Evolutionary conservation across 2,888 invertebrate species (phyloP), one percentile per base, ranked within the genome.

Genomic region (Thymelicus sylvestris): DNA sequence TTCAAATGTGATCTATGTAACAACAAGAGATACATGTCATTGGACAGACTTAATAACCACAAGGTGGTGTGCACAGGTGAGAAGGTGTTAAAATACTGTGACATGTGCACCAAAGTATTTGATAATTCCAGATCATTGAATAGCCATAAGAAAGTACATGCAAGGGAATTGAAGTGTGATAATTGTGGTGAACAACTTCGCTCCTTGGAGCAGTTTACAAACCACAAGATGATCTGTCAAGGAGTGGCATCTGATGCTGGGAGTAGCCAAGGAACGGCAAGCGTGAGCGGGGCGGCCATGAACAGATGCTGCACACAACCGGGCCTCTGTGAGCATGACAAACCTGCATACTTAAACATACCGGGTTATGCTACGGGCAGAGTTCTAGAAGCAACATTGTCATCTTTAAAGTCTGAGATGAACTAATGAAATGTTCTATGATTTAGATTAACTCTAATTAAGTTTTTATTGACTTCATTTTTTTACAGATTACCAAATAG

Each of bases 91-190:
- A 94, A 94, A 78, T 94, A 89, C 80, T 94, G 94, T 83, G 94
- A 94, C 86, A 94, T 94, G 94, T 94, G 94, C 80, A 89, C 93
- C 71, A 94, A 94, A 84, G 94, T 94, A 50, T 94, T 94, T 86
- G 94, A 94, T 78, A 94, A 94, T 80, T 94, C 94, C 67, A 88
- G 94, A 80, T 94, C 94, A 52, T 83, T 94, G 55, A 94, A 94
- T 79, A 94, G 94, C 81, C 94, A 94, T 85, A 93, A 93, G 78
- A 94, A 94, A 80, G 93, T 94, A 72, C 94, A 94, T 85, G 93
- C 94, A 65, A 88, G 94, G 78, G 94, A 94, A 82, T 81, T 94
- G 65, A 94, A 94, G 76, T 94, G 94, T 85, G 93, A 94, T 68
- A 87, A 83, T 73, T 94, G 94, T 84, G 94, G 94, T 59, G 94